These are phyloP conservation scores for Bujurquina vittata DNA, from an alignment of 2,113 vertebrate species.

Conservation along the genomic window DNA sequence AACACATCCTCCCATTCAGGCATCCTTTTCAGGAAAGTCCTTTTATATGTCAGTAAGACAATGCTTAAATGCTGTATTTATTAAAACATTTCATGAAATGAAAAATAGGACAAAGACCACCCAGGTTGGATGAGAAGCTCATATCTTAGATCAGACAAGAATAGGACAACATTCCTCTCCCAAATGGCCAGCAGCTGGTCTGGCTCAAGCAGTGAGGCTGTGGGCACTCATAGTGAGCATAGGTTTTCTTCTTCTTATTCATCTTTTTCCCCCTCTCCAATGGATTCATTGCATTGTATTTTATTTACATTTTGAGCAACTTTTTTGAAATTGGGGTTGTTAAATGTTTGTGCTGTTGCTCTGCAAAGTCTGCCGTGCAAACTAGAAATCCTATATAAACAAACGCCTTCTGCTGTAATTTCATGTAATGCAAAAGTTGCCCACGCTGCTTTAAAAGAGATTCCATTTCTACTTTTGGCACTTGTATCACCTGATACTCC, in stretches of 20 bases:
- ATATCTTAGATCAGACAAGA: not conserved
- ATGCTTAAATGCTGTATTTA: too few relatives aligned
- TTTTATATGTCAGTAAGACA: too few relatives aligned
- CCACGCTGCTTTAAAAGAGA: not conserved
- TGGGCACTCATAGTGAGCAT: too few relatives aligned
- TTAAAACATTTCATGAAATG: not conserved
- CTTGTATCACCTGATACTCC: slow-evolving; percentile 74
- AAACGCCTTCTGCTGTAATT: not conserved
- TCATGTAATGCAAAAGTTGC: not conserved
- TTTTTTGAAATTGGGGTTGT: not conserved
- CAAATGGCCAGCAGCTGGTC: not conserved
- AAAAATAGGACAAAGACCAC: too few relatives aligned
- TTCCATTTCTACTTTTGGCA: too few relatives aligned
- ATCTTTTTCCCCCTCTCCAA: not conserved
- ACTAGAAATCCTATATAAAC: not conserved
- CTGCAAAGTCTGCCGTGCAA: not conserved
- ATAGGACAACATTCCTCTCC: not conserved
- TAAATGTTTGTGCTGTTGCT: not conserved
- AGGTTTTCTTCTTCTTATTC: too few relatives aligned
- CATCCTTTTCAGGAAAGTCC: too few relatives aligned
- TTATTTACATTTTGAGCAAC: too few relatives aligned
- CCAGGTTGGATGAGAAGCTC: not conserved
- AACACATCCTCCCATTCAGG: too few relatives aligned
- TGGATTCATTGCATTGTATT: too few relatives aligned
- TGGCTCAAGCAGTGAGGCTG: not conserved